Percentiles rank a stretch among this genome's conserved stretches.
These are phyloP conservation scores for Microtus montanus DNA, from an alignment of 2,113 vertebrate genomes.

Conservation along the genomic window DNA sequence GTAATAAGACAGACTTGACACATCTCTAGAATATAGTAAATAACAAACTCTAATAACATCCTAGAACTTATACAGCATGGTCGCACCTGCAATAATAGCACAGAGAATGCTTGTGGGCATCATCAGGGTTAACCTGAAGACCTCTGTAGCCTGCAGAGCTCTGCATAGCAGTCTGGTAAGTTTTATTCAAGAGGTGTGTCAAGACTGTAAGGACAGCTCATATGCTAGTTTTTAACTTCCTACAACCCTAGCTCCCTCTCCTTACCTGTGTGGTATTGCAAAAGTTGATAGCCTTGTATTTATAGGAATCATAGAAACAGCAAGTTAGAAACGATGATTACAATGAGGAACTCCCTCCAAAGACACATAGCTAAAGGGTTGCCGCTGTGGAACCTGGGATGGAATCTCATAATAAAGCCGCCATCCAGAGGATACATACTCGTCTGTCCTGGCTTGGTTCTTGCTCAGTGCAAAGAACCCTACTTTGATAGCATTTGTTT, in stretches of 20 bases:
- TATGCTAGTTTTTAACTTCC: not conserved
- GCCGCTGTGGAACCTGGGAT: not conserved
- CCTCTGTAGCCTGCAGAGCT: no score
- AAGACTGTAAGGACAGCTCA: not conserved
- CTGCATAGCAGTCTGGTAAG: not conserved
- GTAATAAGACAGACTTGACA: not conserved
- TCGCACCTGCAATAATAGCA: not conserved
- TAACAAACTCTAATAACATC: not conserved
- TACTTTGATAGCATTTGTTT: not conserved
- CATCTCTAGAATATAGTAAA: not conserved
- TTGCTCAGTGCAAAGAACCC: not conserved
- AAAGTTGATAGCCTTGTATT: not conserved
- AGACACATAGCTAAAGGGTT: not conserved
- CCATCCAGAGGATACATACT: not conserved
- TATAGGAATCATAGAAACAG: not conserved
- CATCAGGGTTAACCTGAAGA: not conserved
- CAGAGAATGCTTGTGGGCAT: not conserved
- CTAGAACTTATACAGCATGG: not conserved
- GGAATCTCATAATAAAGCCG: not conserved
- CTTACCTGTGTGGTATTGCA: not conserved
- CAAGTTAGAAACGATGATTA: not conserved
- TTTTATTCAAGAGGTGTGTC: not conserved
- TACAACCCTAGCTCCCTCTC: no score
- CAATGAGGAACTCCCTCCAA: not conserved
- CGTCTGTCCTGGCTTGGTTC: not conserved